Conservation (phyloP, 2,797 vertebrate species). For the Pangasius mekongensis region DNA sequence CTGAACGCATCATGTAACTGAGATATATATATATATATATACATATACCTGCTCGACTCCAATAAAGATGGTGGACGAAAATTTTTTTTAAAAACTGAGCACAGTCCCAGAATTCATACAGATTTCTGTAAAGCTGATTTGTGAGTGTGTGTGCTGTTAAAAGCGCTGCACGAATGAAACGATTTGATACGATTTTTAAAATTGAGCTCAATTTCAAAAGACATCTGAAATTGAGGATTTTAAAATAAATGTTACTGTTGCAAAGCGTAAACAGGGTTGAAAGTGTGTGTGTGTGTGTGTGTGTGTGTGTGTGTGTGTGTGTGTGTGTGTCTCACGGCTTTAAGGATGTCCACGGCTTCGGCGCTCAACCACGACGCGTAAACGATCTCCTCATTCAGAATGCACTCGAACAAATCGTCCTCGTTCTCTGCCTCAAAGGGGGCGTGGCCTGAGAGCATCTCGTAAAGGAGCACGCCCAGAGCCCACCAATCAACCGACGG, state of each 20-base stretch:
- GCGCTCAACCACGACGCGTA: slow-evolving; percentile 91
- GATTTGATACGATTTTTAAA: neutral
- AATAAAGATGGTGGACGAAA: neutral
- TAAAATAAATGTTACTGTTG: neutral
- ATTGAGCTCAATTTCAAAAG: neutral
- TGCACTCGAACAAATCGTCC: slow-evolving; percentile 96
- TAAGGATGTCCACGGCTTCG: slow-evolving; percentile 88
- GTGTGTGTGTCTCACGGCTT: slow-evolving; percentile 79
- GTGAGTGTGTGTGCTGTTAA: neutral
- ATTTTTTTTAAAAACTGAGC: neutral
- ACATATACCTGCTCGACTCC: too few relatives aligned
- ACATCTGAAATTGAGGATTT: neutral
- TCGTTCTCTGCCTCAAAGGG: slow-evolving; percentile 97
- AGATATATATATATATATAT: neutral
- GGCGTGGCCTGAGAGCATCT: slow-evolving; percentile 96
- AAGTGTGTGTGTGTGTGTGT: neutral
- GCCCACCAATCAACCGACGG: slow-evolving; percentile 98
- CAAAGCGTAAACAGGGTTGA: neutral
- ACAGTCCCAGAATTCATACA: too few relatives aligned
- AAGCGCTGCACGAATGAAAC: neutral
- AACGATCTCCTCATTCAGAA: slow-evolving; percentile 90
- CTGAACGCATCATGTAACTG: neutral
- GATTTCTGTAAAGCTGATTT: neutral
- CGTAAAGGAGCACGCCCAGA: slow-evolving; percentile 92
- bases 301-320: neutral